Base-by-base conservation (phyloP, 2,113 vertebrate species). In the Cepphus grylle region DNA sequence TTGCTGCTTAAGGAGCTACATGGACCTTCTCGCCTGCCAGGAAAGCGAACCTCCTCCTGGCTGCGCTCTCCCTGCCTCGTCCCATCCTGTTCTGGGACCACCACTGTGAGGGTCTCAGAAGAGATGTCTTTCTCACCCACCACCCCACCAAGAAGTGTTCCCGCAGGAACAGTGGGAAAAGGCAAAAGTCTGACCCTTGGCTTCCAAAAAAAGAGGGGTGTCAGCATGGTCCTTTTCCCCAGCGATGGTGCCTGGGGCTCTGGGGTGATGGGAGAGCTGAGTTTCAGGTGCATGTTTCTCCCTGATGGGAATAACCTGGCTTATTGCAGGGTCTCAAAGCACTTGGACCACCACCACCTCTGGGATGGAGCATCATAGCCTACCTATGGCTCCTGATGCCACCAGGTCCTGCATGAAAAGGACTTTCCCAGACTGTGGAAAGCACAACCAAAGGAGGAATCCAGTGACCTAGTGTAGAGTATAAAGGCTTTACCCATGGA, bases 381-480 rank as follows among this genome's bases (percentile, higher is more conserved):
- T 4, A 1, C 40, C 65, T 11, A 0, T 0, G 21, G 70, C 38
- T 79, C 34, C 74, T 49, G 61, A 6, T 78, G 34, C n/a, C 47
- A 25, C 27, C 5, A 0, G 1, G 12, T 43, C 79, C 74, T 61
- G 43, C 47, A 22, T 23, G n/a, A 36, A 61, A 81, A 62, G 45
- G 5, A 16, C 29, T 49, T 49, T 69, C 89, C 62, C 45, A 65
- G 84, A 38, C 6, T 8, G 10, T 3, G 30, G 38, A 43, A 73
- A 89, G 30, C 25, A n/a, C 58, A 58, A 6, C 5, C 4, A 17
- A 49, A 93, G 32, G 81, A 52, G 15, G 29, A 66, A 81, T 12
- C 50, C 50, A 26, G 58, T 0, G 3, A 11, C 6, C 13, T 30
- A 52, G 16, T 1, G 0, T 2, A 32, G 42, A 21, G 8, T 36